phyloP scores from a whole-genome alignment of 2,113 vertebrate genomes.

The Otus sunia region DNA sequence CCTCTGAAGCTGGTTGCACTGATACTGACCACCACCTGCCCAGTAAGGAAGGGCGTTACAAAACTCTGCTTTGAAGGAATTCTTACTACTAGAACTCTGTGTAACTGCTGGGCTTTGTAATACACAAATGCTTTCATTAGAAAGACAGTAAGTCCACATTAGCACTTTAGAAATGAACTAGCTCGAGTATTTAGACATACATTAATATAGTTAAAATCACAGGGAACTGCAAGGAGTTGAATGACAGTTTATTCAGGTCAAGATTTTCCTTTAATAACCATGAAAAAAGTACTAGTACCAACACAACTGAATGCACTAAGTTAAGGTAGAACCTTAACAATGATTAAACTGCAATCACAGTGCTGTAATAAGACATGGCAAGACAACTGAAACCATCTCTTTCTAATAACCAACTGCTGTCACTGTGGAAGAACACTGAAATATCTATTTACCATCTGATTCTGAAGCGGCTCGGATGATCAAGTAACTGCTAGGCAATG shows the following conservation, averaged over 20 bases:
- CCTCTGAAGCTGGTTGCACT: background rate
- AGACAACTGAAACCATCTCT: background rate
- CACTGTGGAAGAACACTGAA: background rate
- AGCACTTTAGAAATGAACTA: background rate
- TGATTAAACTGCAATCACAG: background rate
- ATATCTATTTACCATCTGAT: slow-evolving; percentile 87
- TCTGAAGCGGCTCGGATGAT: slow-evolving; percentile 96
- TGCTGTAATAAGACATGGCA: background rate
- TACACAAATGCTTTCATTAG: background rate
- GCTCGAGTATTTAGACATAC: background rate
- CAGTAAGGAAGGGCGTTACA: background rate
- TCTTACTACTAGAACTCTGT: background rate
- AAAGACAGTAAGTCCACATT: background rate
- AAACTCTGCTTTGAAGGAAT: background rate
- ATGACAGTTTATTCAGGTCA: background rate
- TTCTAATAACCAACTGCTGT: background rate
- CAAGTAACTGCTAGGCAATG: slow-evolving; percentile 96
- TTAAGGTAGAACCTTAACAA: background rate
- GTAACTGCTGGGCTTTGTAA: background rate
- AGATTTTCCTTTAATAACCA: background rate
- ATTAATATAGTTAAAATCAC: background rate
- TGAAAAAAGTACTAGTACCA: background rate
- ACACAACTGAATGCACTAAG: background rate
- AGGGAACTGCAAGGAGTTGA: background rate
- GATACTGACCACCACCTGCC: background rate